Base-by-base conservation (phyloP, 1,140 invertebrate genomes). In the Trichonephila clavata region DNA sequence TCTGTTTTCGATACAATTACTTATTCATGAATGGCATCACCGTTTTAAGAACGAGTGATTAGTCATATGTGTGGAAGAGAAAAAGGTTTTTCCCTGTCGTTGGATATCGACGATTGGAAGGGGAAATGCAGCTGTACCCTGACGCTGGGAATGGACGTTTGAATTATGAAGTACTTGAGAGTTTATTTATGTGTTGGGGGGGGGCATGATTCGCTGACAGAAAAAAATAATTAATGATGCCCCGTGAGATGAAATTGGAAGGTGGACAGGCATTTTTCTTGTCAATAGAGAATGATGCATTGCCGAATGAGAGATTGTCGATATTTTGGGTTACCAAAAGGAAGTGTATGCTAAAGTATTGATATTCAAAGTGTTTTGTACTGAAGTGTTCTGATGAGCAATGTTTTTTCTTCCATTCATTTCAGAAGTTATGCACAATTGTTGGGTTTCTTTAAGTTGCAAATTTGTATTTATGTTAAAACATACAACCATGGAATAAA, bases 21-120 rank as follows among this genome's bases (percentile, higher is more conserved):
- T 77, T 77, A 77, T 77, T 77, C 71, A 77, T 77, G 71, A 77
- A 39, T 39, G 71, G 71, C 71, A 77, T 77, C 71, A 5, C 24
- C 27, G 14, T 77, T 77, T 77, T 77, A 77, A 77, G 32, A 32
- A 77, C 71, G 32, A 77, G 32, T 77, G 71, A 77, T 77, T 77
- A 77, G 71, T 77, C 71, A 77, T n/a, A n/a, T n/a, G n/a, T n/a
- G n/a, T 77, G 71, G 32, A 27, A 27, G 27, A 27, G 16, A 20
- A 39, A 77, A 39, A 77, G 27, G 71, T 77, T 77, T 77, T 77
- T 8, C 27, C 27, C 6, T 63, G 24, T 18, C 24, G 71, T 16
- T 27, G 32, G 32, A 77, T 77, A 77, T 77, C 71, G 71, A 77
- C 27, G 71, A 18, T 20, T 20, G 71, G 71, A 18, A 32, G 13